phyloP scores from a whole-genome alignment of 2,888 invertebrate species.

The Stenoptilia bipunctidactyla region DNA sequence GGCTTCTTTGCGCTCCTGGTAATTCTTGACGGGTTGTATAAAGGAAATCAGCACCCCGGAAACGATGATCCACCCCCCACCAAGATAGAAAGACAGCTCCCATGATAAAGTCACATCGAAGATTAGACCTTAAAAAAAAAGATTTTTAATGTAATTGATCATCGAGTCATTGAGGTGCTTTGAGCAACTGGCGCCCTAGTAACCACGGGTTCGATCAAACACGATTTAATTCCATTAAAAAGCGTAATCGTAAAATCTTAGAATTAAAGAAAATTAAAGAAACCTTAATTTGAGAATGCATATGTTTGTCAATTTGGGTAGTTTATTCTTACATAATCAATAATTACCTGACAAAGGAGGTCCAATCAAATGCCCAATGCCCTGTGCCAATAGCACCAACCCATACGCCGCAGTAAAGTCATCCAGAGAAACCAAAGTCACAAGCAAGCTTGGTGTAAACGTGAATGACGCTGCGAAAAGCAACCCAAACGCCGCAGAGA shows the following conservation, averaged over 20 bases:
- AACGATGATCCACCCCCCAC: conserved; percentile 84
- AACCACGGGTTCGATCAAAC: too few relatives aligned
- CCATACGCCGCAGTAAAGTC: conserved; percentile 95
- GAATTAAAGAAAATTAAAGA: too few relatives aligned
- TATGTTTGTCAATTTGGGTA: too few relatives aligned
- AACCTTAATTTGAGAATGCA: too few relatives aligned
- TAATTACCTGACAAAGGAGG: conserved; percentile 88
- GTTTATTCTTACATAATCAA: too few relatives aligned
- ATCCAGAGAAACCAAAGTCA: conserved; percentile 89
- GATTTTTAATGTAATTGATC: too few relatives aligned
- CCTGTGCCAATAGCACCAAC: conserved; percentile 88
- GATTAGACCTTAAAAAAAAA: conserved; percentile 78
- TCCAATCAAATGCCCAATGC: conserved; percentile 91
- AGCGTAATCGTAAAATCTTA: too few relatives aligned
- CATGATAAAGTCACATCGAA: conserved; percentile 79
- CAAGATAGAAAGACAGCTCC: conserved; percentile 84
- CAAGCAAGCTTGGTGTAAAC: conserved; percentile 90
- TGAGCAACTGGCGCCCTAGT: too few relatives aligned
- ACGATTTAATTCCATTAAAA: too few relatives aligned
- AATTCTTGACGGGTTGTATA: conserved; percentile 74
- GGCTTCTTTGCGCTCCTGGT: conserved; percentile 27
- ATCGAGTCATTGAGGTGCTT: too few relatives aligned
- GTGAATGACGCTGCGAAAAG: conserved; percentile 94
- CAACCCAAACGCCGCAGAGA: conserved; percentile 83
- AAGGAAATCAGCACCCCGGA: conserved; percentile 79